Conservation (phyloP, 2,113 vertebrate genomes). For the Serilophus lunatus region DNA sequence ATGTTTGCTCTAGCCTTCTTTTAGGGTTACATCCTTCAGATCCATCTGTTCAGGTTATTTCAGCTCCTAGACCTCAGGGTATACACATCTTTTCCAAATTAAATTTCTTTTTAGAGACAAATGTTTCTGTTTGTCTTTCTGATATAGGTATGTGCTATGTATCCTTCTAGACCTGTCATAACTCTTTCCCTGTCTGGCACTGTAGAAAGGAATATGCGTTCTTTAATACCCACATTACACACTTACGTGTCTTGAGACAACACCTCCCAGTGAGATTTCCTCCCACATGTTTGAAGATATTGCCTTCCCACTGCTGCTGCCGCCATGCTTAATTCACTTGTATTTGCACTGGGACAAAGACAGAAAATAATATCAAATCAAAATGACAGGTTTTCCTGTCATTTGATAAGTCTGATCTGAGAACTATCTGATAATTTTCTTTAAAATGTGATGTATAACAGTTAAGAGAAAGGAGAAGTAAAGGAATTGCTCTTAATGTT, state of each 20-base stretch:
- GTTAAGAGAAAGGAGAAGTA: background rate
- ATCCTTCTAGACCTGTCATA: background rate
- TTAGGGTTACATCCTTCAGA: background rate
- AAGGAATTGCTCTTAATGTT: background rate
- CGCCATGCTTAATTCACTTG: background rate
- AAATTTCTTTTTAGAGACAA: background rate
- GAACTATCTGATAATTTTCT: background rate
- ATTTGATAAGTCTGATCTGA: background rate
- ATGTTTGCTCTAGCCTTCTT: background rate
- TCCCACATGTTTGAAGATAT: background rate
- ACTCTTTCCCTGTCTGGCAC: background rate
- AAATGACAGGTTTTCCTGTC: background rate
- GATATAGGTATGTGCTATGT: background rate
- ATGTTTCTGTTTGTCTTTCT: background rate
- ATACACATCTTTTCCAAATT: background rate
- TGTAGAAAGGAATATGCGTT: background rate
- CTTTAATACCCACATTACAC: background rate
- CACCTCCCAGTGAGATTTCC: background rate
- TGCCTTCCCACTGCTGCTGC: background rate
- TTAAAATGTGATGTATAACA: background rate
- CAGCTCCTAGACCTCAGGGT: rapidly evolving
- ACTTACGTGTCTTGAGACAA: background rate
- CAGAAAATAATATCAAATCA: background rate
- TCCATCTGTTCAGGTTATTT: background rate
- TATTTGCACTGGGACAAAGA: background rate